These are phyloP conservation scores for Lytechinus pictus DNA, from an alignment of 35 echinoderm and acorn worm genomes.

Conservation along the genomic window DNA sequence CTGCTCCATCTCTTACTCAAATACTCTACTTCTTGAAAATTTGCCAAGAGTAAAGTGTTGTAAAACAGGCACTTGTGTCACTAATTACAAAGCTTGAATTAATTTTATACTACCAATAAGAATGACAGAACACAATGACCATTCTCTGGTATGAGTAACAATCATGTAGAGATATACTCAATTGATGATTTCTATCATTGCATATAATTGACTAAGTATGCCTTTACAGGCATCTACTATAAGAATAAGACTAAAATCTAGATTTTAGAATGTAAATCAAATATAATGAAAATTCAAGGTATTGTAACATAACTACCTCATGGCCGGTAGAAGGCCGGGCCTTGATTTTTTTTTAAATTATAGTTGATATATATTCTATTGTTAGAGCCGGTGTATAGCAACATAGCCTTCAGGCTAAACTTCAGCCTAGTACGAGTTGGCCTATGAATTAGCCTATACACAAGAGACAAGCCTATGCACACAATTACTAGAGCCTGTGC, in stretches of 20 bases:
- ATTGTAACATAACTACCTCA: too few species aligned
- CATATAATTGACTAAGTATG: neutral
- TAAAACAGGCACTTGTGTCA: neutral
- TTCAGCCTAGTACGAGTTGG: too few species aligned
- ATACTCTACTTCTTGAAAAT: neutral
- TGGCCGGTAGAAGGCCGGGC: too few species aligned
- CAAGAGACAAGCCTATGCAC: too few species aligned
- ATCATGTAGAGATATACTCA: too few species aligned
- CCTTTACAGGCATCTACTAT: neutral
- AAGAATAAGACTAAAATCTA: neutral
- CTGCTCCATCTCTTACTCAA: neutral
- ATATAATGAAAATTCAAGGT: neutral
- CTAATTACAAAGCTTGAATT: neutral
- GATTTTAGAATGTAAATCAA: too few species aligned
- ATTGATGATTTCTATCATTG: neutral
- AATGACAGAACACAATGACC: neutral
- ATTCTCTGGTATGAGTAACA: neutral
- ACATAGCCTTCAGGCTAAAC: too few species aligned
- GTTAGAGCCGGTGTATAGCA: too few species aligned
- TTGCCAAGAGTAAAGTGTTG: neutral
- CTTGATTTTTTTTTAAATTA: too few species aligned
- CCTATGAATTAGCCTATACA: too few species aligned
- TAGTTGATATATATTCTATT: too few species aligned
- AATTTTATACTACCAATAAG: neutral
- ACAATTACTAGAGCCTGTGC: too few species aligned